A percentile compares a stretch with the other conserved stretches of the same genome.
Conservation (phyloP, 2,888 invertebrate species). For the Drosophila ustulata region DNA sequence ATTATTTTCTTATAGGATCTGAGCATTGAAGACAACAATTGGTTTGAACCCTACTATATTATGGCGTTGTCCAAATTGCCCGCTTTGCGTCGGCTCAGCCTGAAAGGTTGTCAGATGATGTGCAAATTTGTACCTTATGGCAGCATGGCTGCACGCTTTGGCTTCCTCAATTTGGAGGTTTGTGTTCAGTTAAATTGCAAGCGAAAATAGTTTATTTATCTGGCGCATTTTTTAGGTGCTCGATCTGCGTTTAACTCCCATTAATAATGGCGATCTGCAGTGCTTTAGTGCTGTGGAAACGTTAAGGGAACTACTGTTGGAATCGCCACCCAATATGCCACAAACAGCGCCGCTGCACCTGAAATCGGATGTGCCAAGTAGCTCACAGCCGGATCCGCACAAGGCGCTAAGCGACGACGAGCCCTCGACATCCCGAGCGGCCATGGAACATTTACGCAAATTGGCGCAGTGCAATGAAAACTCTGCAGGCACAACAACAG, state of each 20-base stretch:
- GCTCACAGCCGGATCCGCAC: slow-evolving; percentile 25
- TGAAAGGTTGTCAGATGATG: slow-evolving; percentile 89
- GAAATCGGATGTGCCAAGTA: slow-evolving; percentile 25
- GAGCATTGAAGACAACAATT: slow-evolving; percentile 90
- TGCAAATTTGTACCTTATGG: slow-evolving; percentile 91
- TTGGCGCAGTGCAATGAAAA: slow-evolving; percentile 40
- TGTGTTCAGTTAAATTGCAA: background rate
- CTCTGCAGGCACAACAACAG: slow-evolving; percentile 8
- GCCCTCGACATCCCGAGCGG: slow-evolving; percentile 68
- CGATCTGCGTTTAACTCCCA: slow-evolving; percentile 86
- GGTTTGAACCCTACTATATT: slow-evolving; percentile 91
- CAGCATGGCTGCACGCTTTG: slow-evolving; percentile 90
- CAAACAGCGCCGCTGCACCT: slow-evolving; percentile 16
- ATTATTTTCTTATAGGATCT: slow-evolving; percentile 86
- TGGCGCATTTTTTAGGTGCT: slow-evolving; percentile 82
- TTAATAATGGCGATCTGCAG: slow-evolving; percentile 87
- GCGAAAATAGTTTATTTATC: background rate
- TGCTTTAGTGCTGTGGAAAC: slow-evolving; percentile 86
- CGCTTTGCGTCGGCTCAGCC: slow-evolving; percentile 87
- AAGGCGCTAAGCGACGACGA: slow-evolving; percentile 64
- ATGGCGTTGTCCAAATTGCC: slow-evolving; percentile 90
- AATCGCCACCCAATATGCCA: slow-evolving; percentile 74
- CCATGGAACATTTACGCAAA: slow-evolving; percentile 62
- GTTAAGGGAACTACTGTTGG: slow-evolving; percentile 86
- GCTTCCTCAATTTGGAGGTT: slow-evolving; percentile 86